A percentile compares a stretch with the other conserved stretches of the same genome.
phyloP scores from a whole-genome alignment of 2,797 vertebrate species.

The Orestias chungarensis region DNA sequence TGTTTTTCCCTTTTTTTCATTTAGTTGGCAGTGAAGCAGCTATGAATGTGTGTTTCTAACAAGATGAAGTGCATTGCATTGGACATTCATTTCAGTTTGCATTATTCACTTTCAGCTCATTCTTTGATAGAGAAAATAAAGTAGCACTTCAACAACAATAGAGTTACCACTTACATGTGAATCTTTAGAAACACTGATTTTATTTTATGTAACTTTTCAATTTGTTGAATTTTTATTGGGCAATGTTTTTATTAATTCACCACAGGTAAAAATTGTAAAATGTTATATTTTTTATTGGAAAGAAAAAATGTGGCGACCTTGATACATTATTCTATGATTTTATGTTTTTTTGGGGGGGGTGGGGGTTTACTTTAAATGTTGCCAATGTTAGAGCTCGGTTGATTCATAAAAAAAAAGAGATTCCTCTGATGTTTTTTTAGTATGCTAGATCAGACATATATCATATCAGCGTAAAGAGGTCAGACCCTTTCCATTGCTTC shows the following conservation, averaged over 20 bases:
- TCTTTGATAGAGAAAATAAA: constrained; percentile 12
- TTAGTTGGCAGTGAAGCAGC: neutral
- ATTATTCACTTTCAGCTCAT: neutral
- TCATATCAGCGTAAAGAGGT: constrained; percentile 32
- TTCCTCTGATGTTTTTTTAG: constrained; percentile 7
- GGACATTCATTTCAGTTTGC: neutral
- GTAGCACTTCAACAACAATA: constrained; percentile 4
- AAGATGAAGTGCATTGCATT: neutral
- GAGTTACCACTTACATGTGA: neutral
- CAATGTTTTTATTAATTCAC: neutral
- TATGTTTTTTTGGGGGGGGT: neutral
- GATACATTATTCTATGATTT: neutral
- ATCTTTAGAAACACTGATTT: neutral
- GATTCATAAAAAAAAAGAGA: constrained; percentile 1
- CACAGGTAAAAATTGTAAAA: neutral
- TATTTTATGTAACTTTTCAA: neutral
- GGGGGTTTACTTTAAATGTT: constrained; percentile 7
- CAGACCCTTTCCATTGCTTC: constrained; percentile 17
- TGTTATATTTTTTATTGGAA: neutral
- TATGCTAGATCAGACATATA: constrained; percentile 8
- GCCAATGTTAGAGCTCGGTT: neutral
- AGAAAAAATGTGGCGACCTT: neutral
- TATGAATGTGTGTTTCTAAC: neutral
- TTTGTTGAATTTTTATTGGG: neutral
- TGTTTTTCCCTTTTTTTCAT: neutral